Evolutionary conservation across 2,113 vertebrate genomes (phyloP).

Genomic region (Trichomycterus rosablanca): DNA sequence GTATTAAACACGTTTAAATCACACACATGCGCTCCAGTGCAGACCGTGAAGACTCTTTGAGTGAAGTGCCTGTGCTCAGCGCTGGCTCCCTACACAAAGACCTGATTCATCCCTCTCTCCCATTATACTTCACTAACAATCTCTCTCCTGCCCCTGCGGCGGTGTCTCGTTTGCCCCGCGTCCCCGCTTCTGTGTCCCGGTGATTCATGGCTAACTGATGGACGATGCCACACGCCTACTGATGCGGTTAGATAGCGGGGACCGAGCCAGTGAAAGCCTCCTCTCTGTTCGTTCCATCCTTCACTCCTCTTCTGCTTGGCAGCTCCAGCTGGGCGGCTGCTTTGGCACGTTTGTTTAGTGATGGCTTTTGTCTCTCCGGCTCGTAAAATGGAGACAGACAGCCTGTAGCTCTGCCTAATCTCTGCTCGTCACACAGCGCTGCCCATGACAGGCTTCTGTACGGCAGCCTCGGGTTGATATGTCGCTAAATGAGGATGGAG

Average conservation of each 20-base stretch:
- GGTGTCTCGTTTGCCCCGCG: conserved; percentile 18
- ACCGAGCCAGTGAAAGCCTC: conserved; percentile 8
- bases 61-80: conserved; percentile 24
- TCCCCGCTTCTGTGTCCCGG: conserved; percentile 21
- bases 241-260: conserved; percentile 22
- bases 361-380: conserved; percentile 42
- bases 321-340: conserved; percentile 12
- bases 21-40: conserved; percentile 2
- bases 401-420: conserved; percentile 38
- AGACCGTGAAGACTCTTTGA: conserved; percentile 19
- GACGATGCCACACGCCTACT: conserved; percentile 22
- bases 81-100: conserved; percentile 31
- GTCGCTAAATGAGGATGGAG: conserved; percentile 40
- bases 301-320: not conserved
- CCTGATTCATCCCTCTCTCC: conserved; percentile 40
- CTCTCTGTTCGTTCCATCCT: not conserved
- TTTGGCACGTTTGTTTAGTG: conserved; percentile 34
- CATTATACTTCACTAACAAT: conserved; percentile 39
- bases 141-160: conserved; percentile 18
- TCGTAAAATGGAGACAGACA: conserved; percentile 36
- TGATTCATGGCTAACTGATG: conserved; percentile 48
- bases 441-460: conserved; percentile 35
- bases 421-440: conserved; percentile 42
- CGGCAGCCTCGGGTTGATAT: conserved; percentile 26
- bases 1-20: too few species aligned